Evolutionary conservation across 2,113 vertebrate genomes (phyloP), one percentile per base, ranked within the genome.

Genomic region (Dissostichus mawsoni): DNA sequence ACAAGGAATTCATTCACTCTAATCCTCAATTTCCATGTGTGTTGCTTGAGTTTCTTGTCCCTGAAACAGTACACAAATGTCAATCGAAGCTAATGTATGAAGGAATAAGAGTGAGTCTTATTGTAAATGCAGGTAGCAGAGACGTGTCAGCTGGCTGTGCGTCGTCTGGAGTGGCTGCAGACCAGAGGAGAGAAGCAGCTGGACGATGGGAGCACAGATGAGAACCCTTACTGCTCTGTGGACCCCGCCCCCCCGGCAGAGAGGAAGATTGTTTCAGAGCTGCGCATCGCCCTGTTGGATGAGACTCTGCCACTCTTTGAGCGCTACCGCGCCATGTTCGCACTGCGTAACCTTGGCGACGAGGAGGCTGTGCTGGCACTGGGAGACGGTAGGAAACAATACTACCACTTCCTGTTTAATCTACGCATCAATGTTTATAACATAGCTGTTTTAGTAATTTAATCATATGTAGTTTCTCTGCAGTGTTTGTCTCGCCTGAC

Each of bases 281-380:
- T 99, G 51, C 95, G 94, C 0, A 59, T 51, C 0, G 33, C 13
- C 3, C 93, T 99, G 14, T 79, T 99, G 89, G 94, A 98, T 0
- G 97, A 99, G 70, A 85, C 86, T 0, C 78, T 70, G 63, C 83
- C 96, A 0, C 95, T 99, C 5, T 99, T 99, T 0, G 96, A 99
- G 0, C 96, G 98, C 1, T 99, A 99, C 92, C 91, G 96, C 0
- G 97, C 98, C 69, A 99, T 99, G 98, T 99, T 99, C 13, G 97
- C 98, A 0, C 93, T 99, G 55, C 93, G 98, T 0, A 96, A 99
- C 9, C 55, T 94, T 0, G 97, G 97, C 2, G 94, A 90, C 1
- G 80, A 92, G 76, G 95, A 95, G 59, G 97, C 98, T 0, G 97
- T 95, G 56, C 93, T 98, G 70, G 97, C 97, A 0, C 94, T 99